Conservation (phyloP, 2,888 invertebrate species). For the Cremastinae sp. region DNA sequence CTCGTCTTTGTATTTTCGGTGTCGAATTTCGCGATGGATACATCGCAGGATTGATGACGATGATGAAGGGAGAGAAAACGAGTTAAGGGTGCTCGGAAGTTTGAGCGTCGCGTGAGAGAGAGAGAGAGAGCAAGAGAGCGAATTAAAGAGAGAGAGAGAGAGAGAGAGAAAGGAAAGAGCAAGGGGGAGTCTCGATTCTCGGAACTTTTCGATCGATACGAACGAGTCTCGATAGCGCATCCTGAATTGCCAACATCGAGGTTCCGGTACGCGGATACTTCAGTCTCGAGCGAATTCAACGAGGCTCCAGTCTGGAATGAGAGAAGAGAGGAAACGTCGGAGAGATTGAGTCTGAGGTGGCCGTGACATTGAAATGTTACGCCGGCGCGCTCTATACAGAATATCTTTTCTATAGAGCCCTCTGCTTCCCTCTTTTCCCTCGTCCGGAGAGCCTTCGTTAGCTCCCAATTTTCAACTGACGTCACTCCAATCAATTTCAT, state of each 20-base stretch:
- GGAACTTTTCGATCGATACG: slow-evolving; percentile 9
- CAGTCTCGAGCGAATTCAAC: neutral
- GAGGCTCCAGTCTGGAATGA: slow-evolving; percentile 19
- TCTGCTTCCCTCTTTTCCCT: slow-evolving; percentile 39
- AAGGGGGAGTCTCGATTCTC: neutral
- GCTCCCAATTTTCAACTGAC: slow-evolving; percentile 61
- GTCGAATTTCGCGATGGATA: too few species aligned
- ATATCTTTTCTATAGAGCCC: slow-evolving; percentile 30
- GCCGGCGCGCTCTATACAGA: slow-evolving; percentile 38
- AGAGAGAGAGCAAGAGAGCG: too few species aligned
- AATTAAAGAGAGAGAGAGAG: too few species aligned
- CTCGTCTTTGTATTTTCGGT: too few species aligned
- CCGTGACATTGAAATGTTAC: slow-evolving; percentile 63
- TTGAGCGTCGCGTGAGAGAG: too few species aligned
- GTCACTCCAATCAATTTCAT: slow-evolving; percentile 54
- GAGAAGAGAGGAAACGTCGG: slow-evolving; percentile 18
- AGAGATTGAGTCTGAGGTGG: slow-evolving; percentile 59
- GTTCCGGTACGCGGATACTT: neutral
- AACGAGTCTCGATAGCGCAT: slow-evolving; percentile 8
- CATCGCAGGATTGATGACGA: too few species aligned
- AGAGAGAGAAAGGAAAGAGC: too few species aligned
- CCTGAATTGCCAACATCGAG: neutral
- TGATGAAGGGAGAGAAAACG: too few species aligned
- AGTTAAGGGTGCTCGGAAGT: too few species aligned
- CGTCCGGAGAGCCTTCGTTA: slow-evolving; percentile 60